Evolutionary conservation across 53 echinoderm and acorn worm genomes (phyloP), one percentile per base, ranked within the genome.

Genomic region (Astropecten irregularis): DNA sequence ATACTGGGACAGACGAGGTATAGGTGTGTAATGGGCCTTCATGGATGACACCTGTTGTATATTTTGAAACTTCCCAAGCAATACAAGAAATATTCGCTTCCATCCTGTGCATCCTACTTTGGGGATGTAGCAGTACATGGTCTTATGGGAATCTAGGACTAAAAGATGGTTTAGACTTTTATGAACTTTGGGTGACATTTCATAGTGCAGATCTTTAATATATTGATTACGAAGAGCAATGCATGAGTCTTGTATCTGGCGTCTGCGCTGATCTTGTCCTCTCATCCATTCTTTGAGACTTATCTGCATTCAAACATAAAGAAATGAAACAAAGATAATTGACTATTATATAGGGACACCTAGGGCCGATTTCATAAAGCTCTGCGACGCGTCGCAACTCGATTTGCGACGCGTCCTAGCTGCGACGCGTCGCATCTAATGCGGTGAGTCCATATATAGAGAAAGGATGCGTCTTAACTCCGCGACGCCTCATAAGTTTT

Each of bases 91-190:
- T 18, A 93, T 83, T 4, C 90, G 74, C 40, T 93, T 93, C 92
- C 93, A 93, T 53, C 90, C 83, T 29, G 86, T 89, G 49, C 93
- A 90, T 20, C 93, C 93, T 15, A 93, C 84, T 83, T 93, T 93
- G 0, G 93, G 93, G 19, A 93, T 67, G 67, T 93, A 93, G 38
- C 93, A 93, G 53, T 87, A 93, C 30, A 93, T 65, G 2, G 86
- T 44, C 40, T 93, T 93, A 26, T 89, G 61, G 0, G 74, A 65
- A 35, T 93, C 93, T 7, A 86, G 71, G 0, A 93, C 93, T 35
- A 88, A 10, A 6, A 88, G 49, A 36, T 81, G 46, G 39, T 71
- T 63, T 49, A 81, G 44, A 2, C 30, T 61, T 3, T 27, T 37
- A 3, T 20, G 30, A 1, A 77, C 60, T 9, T 19, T 42, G 20